These are phyloP conservation scores for Tetraneura akinire DNA, from an alignment of 1,140 invertebrate genomes.

Conservation along the genomic window DNA sequence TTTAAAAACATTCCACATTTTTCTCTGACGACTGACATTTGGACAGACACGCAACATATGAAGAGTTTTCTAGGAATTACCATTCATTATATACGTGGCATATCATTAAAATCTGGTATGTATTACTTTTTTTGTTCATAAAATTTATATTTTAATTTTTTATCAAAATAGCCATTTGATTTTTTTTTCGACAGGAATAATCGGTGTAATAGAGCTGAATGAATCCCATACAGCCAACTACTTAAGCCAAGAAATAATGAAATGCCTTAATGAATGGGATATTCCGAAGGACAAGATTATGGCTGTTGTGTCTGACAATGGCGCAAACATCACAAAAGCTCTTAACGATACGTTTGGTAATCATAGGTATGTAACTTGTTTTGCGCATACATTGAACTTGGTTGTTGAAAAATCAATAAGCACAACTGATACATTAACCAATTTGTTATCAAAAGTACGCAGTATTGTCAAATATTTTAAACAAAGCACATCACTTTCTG, in stretches of 20 bases:
- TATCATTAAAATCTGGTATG: conserved; percentile 20
- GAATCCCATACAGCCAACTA: conserved; percentile 26
- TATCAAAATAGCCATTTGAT: not conserved
- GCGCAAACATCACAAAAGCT: not conserved
- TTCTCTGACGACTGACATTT: conserved; percentile 27
- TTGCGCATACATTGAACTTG: not conserved
- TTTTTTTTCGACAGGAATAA: conserved; percentile 27
- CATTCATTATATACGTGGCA: conserved; percentile 5
- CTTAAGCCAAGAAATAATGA: conserved; percentile 11
- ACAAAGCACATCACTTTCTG: not conserved
- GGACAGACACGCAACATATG: not conserved
- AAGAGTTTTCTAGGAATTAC: conserved; percentile 24
- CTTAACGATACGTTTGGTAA: not conserved
- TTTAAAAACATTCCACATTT: conserved; percentile 1
- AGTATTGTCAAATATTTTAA: conserved; percentile 4
- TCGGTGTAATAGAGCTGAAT: not conserved
- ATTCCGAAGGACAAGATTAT: not conserved
- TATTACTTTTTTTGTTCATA: conserved; percentile 6
- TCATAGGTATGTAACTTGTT: not conserved
- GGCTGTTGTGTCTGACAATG: not conserved
- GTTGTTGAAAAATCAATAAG: not conserved
- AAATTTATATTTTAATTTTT: not conserved
- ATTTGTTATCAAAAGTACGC: conserved; percentile 7
- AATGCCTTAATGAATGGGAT: conserved; percentile 5
- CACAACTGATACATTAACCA: not conserved